phyloP scores from a whole-genome alignment of 2,113 vertebrate genomes.

The Sigmodon hispidus region DNA sequence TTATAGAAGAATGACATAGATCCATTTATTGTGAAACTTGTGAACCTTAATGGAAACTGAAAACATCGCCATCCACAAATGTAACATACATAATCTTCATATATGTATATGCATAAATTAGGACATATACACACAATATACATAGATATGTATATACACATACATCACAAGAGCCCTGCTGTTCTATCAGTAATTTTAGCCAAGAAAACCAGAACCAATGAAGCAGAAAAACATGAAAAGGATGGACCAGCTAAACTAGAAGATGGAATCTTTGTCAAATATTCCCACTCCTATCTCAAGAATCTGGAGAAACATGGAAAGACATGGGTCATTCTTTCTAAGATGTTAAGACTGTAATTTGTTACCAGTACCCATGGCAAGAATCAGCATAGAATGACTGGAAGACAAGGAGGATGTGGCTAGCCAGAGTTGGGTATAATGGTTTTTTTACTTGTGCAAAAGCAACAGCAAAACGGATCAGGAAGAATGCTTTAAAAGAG shows the following conservation, averaged over 20 bases:
- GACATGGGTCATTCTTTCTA: background rate
- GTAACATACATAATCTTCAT: background rate
- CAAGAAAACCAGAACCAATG: slow-evolving; percentile 2
- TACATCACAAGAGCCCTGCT: background rate
- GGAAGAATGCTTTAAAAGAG: background rate
- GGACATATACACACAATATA: background rate
- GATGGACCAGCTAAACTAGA: background rate
- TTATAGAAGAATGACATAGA: background rate
- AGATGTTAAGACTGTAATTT: background rate
- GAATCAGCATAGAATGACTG: background rate
- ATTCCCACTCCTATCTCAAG: background rate
- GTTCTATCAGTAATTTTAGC: slow-evolving; percentile 21
- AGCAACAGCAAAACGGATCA: background rate
- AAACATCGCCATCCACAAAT: background rate
- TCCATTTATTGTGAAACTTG: background rate
- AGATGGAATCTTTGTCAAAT: background rate
- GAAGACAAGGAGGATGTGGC: background rate
- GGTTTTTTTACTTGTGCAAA: background rate
- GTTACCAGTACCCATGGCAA: background rate
- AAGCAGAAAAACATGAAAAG: background rate
- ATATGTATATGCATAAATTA: background rate
- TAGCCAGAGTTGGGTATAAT: background rate
- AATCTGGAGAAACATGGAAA: background rate
- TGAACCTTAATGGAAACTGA: slow-evolving; percentile 23
- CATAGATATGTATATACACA: background rate